A percentile compares a stretch with the other conserved stretches of the same genome.
Conservation (phyloP, 2,888 invertebrate species). For the Torymus texanus region DNA sequence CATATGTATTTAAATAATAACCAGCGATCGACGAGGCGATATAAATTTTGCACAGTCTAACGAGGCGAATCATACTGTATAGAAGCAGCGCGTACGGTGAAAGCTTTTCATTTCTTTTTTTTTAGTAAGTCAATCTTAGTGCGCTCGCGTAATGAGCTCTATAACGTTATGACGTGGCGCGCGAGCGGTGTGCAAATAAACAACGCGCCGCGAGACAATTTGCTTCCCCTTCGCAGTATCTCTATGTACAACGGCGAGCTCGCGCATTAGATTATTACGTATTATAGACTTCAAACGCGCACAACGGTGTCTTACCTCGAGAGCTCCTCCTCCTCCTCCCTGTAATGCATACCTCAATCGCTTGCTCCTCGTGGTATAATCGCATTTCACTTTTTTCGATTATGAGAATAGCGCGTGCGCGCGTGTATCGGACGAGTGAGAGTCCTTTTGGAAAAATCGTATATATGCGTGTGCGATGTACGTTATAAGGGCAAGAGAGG, state of each 20-base stretch:
- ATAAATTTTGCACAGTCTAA: too few species aligned
- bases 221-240: background rate
- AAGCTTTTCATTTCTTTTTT: slow-evolving; percentile 5
- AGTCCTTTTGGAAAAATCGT: background rate
- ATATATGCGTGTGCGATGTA: background rate
- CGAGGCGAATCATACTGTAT: too few species aligned
- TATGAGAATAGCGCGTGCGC: slow-evolving; percentile 28
- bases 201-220: slow-evolving; percentile 21
- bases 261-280: slow-evolving; percentile 32
- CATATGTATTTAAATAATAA: too few species aligned
- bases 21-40: too few species aligned
- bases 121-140: slow-evolving; percentile 5
- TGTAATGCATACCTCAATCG: slow-evolving; percentile 35
- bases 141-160: slow-evolving; percentile 4
- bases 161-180: slow-evolving; percentile 10
- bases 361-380: slow-evolving; percentile 43
- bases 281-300: slow-evolving; percentile 13
- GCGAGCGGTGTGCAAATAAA: slow-evolving; percentile 9
- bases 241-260: background rate
- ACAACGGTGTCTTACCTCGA: slow-evolving; percentile 1
- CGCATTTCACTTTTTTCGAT: slow-evolving; percentile 53
- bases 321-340: background rate
- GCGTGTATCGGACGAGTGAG: too few species aligned
- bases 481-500: too few species aligned
- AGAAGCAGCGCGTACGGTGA: background rate